These are phyloP conservation scores for Metalampra italica DNA, from an alignment of 2,888 invertebrate species.

Conservation along the genomic window DNA sequence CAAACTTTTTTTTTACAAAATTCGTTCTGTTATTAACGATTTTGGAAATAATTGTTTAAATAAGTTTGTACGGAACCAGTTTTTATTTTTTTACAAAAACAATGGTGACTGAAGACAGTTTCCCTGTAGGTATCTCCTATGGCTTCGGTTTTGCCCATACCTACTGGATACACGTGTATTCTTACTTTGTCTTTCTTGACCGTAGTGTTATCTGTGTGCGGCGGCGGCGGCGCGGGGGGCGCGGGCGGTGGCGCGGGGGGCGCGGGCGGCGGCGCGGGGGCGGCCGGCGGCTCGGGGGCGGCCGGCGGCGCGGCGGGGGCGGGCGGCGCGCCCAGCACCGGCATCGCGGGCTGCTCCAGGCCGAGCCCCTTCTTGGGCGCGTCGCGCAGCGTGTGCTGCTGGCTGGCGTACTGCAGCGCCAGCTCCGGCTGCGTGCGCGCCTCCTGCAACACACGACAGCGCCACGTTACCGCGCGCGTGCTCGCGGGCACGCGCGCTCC, in stretches of 20 bases:
- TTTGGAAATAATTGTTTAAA: no score
- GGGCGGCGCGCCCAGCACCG: slow-evolving; percentile 14
- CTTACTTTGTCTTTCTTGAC: not conserved
- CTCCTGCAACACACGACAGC: slow-evolving; percentile 32
- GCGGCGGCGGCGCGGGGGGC: slow-evolving; percentile 8
- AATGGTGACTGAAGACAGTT: no score
- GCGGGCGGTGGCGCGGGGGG: slow-evolving; percentile 4
- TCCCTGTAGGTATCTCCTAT: no score
- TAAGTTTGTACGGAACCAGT: no score
- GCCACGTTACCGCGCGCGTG: slow-evolving; percentile 20
- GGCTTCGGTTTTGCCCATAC: no score
- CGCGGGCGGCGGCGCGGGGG: slow-evolving; percentile 7
- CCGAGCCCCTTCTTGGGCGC: slow-evolving; percentile 61
- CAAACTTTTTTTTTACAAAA: no score
- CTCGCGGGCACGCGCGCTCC: slow-evolving; percentile 37
- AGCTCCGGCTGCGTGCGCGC: slow-evolving; percentile 37
- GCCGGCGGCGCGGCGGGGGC: slow-evolving; percentile 14
- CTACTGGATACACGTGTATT: no score
- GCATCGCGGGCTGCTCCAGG: slow-evolving; percentile 17
- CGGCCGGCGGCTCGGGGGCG: slow-evolving; percentile 12
- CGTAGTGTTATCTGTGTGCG: slow-evolving; percentile 2
- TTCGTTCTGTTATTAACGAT: no score
- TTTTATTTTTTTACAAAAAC: no score
- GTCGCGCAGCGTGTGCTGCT: slow-evolving; percentile 49
- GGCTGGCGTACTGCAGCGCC: slow-evolving; percentile 44